phyloP scores from a whole-genome alignment of 2,797 vertebrate species.

The Pelodytes ibericus region DNA sequence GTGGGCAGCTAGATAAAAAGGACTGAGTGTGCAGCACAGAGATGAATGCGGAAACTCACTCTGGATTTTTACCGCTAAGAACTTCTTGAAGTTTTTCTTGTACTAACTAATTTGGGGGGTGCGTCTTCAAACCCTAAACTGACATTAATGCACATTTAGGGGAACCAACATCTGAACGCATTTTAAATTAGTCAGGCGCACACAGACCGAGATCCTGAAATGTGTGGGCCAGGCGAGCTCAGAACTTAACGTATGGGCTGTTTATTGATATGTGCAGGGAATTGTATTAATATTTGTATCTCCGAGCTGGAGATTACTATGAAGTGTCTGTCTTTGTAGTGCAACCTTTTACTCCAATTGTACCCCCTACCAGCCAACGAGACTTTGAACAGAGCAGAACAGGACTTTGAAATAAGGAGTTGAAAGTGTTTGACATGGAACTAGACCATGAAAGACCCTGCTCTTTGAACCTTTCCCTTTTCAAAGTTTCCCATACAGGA shows the following conservation, averaged over 20 bases:
- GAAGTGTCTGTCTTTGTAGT: constrained; percentile 77
- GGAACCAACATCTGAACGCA: not conserved
- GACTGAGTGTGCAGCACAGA: constrained; percentile 67
- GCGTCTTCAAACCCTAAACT: constrained; percentile 54
- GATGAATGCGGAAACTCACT: constrained; percentile 81
- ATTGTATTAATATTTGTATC: constrained; percentile 68
- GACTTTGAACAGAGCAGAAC: constrained; percentile 85
- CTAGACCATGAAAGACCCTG: constrained; percentile 83
- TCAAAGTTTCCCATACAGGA: constrained; percentile 77
- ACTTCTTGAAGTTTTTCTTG: constrained; percentile 86
- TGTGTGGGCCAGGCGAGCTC: not conserved
- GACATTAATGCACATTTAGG: constrained; percentile 46
- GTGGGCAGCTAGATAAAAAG: constrained; percentile 93
- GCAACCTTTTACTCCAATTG: constrained; percentile 78
- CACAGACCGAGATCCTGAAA: not conserved
- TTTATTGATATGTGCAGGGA: constrained; percentile 68
- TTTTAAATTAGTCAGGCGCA: not conserved
- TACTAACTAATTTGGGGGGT: constrained; percentile 80
- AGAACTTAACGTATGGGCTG: constrained; percentile 61
- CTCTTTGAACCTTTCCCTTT: constrained; percentile 86
- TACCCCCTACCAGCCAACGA: constrained; percentile 71
- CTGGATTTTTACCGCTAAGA: constrained; percentile 77
- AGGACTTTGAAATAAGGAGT: constrained; percentile 89
- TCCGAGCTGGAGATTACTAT: constrained; percentile 66
- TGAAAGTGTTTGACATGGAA: constrained; percentile 87